Base-by-base conservation (phyloP, 2,888 invertebrate species). In the Stenolophus ochropezus region DNA sequence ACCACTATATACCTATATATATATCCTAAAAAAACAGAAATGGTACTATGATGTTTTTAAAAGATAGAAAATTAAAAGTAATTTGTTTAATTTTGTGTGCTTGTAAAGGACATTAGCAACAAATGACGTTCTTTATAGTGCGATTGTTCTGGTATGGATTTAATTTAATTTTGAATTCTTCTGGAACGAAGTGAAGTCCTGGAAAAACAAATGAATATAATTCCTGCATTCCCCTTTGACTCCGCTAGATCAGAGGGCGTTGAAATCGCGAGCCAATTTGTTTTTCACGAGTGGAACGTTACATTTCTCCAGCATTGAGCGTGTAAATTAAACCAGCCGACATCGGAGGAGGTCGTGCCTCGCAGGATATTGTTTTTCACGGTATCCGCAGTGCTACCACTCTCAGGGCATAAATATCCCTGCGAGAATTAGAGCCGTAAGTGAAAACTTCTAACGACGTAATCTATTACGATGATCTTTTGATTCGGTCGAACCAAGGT, bases 351-450 rank as follows among this genome's bases (percentile, higher is more conserved):
- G 42, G 42, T 23, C 23, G 14, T 56, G 56, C 61, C 56, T 61
- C 61, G 42, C 58, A 65, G 78, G 65, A 78, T 78, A 78, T 78
- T 78, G 78, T 78, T 78, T 78, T 78, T 51, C 25, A 61, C 56
- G 33, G 33, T 42, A 42, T 42, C 33, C 33, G 58, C 42, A 47
- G 69, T 47, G 42, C 42, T 33, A 47, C 47, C 58, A 61, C 27
- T 77, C 23, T 27, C 53, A 20, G 16, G 23, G 65, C 78, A 78
- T 78, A 78, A 78, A 78, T 78, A 42, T 61, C 47, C 61, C 49
- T 2, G 25, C n/a, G 25, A 65, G 58, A 65, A 58, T 78, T 42
- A 58, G 25, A 42, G 49, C 20, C 49, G 61, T 77, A 56, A 58
- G 78, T 25, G 61, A 65, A 78, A 78, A 78, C 47, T 65, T 78